Percentiles rank a stretch among this genome's conserved stretches.
phyloP scores from a whole-genome alignment of 2,888 invertebrate species.

The Hyppa rectilinea region DNA sequence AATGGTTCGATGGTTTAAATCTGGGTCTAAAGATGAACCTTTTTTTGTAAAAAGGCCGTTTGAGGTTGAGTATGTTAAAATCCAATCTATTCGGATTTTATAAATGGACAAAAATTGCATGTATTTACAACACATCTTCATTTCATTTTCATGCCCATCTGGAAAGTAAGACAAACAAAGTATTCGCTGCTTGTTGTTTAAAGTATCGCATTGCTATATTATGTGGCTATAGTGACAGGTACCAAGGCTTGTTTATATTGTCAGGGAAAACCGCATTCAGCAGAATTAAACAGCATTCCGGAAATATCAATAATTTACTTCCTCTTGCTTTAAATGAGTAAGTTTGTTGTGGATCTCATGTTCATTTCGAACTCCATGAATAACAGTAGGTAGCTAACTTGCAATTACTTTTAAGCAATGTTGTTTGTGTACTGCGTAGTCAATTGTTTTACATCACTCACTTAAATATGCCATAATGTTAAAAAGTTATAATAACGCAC shows the following conservation, averaged over 20 bases:
- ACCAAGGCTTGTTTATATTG: slow-evolving; percentile 8
- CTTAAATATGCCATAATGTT: too few relatives aligned
- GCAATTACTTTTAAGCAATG: too few relatives aligned
- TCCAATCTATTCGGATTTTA: too few relatives aligned
- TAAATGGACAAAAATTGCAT: neutral
- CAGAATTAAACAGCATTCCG: slow-evolving; percentile 15
- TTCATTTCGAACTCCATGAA: neutral
- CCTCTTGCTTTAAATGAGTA: slow-evolving; percentile 12
- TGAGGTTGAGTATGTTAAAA: neutral
- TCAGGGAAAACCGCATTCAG: slow-evolving; percentile 32
- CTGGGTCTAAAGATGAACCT: too few relatives aligned
- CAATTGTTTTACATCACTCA: too few relatives aligned
- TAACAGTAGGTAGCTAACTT: neutral
- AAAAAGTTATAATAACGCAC: too few relatives aligned
- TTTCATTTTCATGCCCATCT: slow-evolving; percentile 17
- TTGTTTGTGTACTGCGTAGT: too few relatives aligned
- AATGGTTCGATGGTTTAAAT: too few relatives aligned
- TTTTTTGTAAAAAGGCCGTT: too few relatives aligned
- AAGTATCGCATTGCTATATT: neutral
- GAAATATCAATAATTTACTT: slow-evolving; percentile 13
- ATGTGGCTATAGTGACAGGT: neutral
- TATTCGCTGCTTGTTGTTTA: neutral
- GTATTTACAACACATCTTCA: slow-evolving; percentile 13
- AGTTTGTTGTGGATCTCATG: neutral
- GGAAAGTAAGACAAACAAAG: neutral